These are phyloP conservation scores for Echinops telfairi DNA, from an alignment of 2,113 vertebrate genomes.

Conservation along the genomic window DNA sequence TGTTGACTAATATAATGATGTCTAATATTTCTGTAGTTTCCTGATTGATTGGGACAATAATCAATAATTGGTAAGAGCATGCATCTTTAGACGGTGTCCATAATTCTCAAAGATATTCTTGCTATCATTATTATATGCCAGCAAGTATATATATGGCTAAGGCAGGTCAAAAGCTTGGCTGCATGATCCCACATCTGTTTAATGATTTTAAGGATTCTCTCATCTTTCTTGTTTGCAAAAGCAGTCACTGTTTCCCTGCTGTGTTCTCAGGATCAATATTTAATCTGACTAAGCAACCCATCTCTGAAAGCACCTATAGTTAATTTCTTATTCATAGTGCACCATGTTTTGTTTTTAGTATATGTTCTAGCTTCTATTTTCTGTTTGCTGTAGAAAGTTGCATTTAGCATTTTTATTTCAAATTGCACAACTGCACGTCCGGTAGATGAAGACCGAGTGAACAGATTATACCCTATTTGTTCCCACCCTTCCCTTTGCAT, in stretches of 20 bases:
- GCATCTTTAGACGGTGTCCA: not conserved
- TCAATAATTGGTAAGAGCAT: not conserved
- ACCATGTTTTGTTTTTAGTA: slow-evolving; percentile 14
- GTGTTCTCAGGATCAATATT: not conserved
- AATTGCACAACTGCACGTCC: not conserved
- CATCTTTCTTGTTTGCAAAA: not conserved
- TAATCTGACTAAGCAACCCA: not conserved
- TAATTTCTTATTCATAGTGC: too few species aligned
- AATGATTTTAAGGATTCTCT: not conserved
- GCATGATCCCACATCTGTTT: not conserved
- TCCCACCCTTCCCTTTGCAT: not conserved
- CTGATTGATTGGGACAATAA: not conserved
- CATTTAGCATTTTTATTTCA: too few species aligned
- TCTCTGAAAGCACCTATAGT: not conserved
- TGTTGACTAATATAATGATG: not conserved
- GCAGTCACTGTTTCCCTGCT: not conserved
- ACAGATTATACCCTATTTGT: not conserved
- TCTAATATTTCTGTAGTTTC: not conserved
- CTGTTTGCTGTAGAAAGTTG: not conserved
- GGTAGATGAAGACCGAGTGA: not conserved
- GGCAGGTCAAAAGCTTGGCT: not conserved
- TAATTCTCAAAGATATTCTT: not conserved
- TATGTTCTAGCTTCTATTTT: not conserved
- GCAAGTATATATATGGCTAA: not conserved
- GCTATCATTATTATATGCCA: not conserved